These are phyloP conservation scores for Agapetus fuscipes DNA, from an alignment of 2,888 invertebrate genomes.

Conservation along the genomic window DNA sequence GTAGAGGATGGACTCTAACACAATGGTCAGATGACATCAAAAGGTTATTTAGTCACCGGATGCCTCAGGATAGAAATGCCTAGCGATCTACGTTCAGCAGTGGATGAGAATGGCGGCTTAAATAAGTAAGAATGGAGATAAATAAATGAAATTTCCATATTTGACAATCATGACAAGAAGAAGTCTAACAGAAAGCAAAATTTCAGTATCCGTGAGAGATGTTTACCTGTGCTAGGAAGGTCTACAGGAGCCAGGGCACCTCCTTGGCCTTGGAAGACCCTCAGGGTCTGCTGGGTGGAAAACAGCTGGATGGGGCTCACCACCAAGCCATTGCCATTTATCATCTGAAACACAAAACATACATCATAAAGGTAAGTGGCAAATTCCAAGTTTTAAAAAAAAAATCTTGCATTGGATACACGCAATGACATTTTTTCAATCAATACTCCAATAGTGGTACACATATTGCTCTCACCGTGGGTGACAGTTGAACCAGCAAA, in stretches of 20 bases:
- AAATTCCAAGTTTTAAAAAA: too few relatives aligned
- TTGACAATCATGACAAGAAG: too few relatives aligned
- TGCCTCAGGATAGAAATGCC: not conserved
- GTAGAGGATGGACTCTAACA: too few relatives aligned
- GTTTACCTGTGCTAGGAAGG: conserved; percentile 33
- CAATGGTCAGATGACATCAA: too few relatives aligned
- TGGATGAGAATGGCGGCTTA: not conserved
- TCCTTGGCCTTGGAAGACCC: conserved; percentile 31
- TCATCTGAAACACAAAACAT: conserved; percentile 30
- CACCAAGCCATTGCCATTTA: conserved; percentile 40
- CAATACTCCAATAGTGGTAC: too few relatives aligned
- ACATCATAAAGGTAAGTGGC: not conserved
- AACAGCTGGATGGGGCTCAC: conserved; percentile 41
- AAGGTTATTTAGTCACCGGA: too few relatives aligned
- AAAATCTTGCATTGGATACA: not conserved
- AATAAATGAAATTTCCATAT: not conserved
- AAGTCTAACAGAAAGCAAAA: conserved; percentile 25
- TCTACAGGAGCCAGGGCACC: conserved; percentile 25
- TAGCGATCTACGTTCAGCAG: not conserved
- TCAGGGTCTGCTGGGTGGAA: conserved; percentile 31
- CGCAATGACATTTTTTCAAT: too few relatives aligned
- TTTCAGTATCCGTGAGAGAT: not conserved
- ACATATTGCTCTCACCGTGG: too few relatives aligned
- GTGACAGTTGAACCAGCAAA: too few relatives aligned
- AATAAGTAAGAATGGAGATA: not conserved